Conservation (phyloP, 2,888 invertebrate species). For the Apantesis nais region DNA sequence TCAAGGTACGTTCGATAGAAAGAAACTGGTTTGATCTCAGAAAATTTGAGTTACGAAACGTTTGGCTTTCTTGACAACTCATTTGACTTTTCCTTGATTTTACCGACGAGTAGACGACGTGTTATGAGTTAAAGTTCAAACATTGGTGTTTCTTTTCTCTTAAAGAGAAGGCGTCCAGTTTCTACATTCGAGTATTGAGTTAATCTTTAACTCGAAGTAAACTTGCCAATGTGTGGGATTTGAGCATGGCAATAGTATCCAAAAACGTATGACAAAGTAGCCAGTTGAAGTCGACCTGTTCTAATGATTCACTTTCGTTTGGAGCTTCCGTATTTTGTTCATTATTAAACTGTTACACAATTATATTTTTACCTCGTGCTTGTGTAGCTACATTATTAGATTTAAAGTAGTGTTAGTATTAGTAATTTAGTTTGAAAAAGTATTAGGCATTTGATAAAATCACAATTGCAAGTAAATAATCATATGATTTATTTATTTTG, state of each 20-base stretch:
- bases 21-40: neutral
- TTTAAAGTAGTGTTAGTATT: too few relatives aligned
- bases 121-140: neutral
- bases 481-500: too few relatives aligned
- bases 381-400: neutral
- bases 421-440: too few relatives aligned
- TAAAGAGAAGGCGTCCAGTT: neutral
- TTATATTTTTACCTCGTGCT: conserved; percentile 50
- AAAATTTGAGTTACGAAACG: neutral
- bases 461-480: too few relatives aligned
- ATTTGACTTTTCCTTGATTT: neutral
- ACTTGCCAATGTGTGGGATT: neutral
- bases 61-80: neutral
- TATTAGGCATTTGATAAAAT: too few relatives aligned
- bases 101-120: neutral
- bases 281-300: conserved; percentile 15
- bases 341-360: conserved; percentile 47
- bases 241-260: neutral
- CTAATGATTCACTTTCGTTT: conserved; percentile 28
- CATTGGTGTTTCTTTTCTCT: neutral
- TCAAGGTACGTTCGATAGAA: neutral
- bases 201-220: neutral
- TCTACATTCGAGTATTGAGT: neutral
- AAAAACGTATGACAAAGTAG: conserved; percentile 13
- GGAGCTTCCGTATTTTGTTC: conserved; percentile 38